Evolutionary conservation across 30 jellyfish, hydroid and myxozoan species (phyloP).

Genomic region (Aurelia coerulea): DNA sequence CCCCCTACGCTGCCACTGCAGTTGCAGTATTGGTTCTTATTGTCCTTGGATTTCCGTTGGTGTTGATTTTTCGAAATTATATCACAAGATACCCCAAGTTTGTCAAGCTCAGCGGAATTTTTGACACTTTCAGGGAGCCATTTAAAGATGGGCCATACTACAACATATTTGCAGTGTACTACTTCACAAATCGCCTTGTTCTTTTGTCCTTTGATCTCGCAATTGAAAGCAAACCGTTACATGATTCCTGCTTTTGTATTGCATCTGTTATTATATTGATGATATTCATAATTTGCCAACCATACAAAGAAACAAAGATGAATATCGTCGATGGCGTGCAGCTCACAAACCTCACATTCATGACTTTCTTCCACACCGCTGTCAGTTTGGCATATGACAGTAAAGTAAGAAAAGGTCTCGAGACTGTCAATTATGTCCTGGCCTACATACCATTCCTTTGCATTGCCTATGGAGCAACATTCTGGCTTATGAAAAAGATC

Average conservation of each 20-base stretch:
- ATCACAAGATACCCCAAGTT: conserved; percentile 11
- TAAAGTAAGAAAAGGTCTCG: conserved; percentile 14
- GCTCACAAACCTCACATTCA: conserved; percentile 33
- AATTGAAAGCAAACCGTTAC: conserved; percentile 7
- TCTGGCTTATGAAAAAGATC: background rate
- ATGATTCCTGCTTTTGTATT: conserved; percentile 20
- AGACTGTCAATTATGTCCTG: conserved; percentile 1
- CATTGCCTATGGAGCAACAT: background rate
- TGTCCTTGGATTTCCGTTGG: conserved; percentile 47
- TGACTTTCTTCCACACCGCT: conserved; percentile 26
- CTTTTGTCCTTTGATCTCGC: background rate
- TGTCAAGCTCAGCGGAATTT: conserved; percentile 30
- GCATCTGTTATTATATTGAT: conserved; percentile 19
- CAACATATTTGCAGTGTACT: conserved; percentile 25
- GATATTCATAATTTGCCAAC: conserved; percentile 32
- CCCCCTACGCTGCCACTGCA: conserved; percentile 29
- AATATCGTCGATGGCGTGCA: conserved; percentile 40
- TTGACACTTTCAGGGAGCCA: conserved; percentile 57
- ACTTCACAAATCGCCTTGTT: conserved; percentile 45
- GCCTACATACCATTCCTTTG: conserved; percentile 50
- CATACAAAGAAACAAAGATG: conserved; percentile 15
- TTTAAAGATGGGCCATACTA: conserved; percentile 26
- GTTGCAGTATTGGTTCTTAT: background rate
- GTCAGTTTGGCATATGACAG: conserved; percentile 31
- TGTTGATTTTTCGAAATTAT: conserved; percentile 15